Percentiles rank a stretch among this genome's conserved stretches.
These are phyloP conservation scores for Drosophila flavopinicola DNA, from an alignment of 2,888 invertebrate genomes.

Conservation along the genomic window DNA sequence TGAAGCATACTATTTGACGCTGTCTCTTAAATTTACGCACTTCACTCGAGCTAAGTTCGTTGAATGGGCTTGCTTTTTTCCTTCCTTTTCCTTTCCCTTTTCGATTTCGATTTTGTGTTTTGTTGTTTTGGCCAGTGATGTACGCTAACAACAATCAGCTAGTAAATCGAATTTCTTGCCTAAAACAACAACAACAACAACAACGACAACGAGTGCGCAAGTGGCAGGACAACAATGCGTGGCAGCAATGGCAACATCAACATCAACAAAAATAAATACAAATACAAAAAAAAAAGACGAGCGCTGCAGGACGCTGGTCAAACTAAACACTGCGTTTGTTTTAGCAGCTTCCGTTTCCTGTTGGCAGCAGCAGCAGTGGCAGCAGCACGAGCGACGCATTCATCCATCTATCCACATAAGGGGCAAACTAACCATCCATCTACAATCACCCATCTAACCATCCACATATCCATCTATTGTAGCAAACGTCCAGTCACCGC, in stretches of 20 bases:
- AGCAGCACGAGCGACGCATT: constrained; percentile 37
- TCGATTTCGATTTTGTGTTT: constrained; percentile 11
- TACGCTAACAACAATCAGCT: constrained; percentile 75
- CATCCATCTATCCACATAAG: constrained; percentile 65
- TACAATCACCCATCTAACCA: constrained; percentile 56
- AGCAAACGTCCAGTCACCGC: constrained; percentile 59
- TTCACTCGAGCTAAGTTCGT: constrained; percentile 33
- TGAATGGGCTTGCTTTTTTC: constrained; percentile 10
- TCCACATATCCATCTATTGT: constrained; percentile 58
- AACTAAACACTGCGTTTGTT: constrained; percentile 77
- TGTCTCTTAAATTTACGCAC: constrained; percentile 75
- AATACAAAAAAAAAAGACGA: constrained; percentile 37
- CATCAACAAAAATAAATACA: constrained; percentile 67
- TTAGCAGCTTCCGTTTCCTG: constrained; percentile 78
- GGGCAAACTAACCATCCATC: constrained; percentile 63
- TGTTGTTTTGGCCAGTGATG: constrained; percentile 31
- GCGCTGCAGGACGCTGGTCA: constrained; percentile 49
- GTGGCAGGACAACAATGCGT: constrained; percentile 57
- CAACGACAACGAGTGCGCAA: constrained; percentile 19
- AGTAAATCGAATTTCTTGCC: constrained; percentile 78
- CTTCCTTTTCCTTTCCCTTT: not conserved
- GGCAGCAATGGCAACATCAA: constrained; percentile 52
- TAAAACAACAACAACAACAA: constrained; percentile 64
- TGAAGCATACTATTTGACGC: constrained; percentile 69
- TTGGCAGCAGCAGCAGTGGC: constrained; percentile 35